These are phyloP conservation scores for Xiphophorus hellerii DNA, from an alignment of 2,113 vertebrate genomes.

Conservation along the genomic window DNA sequence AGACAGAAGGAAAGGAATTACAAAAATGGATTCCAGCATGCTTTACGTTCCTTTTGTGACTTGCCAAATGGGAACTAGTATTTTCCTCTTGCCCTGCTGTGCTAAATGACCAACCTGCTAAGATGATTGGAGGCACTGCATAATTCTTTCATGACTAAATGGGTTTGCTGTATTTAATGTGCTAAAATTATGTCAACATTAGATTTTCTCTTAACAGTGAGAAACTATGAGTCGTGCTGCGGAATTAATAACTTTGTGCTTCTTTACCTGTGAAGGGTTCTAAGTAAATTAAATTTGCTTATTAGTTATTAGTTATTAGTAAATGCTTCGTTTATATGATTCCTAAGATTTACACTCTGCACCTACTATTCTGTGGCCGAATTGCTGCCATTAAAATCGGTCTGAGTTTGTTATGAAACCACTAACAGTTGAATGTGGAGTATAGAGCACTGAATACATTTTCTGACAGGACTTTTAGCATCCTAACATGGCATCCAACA, in stretches of 20 bases:
- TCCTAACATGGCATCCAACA: too few relatives aligned
- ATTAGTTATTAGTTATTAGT: too few relatives aligned
- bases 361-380: background rate
- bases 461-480: background rate
- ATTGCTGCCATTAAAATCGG: background rate
- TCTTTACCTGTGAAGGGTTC: background rate
- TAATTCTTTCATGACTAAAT: constrained; percentile 59
- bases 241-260: background rate
- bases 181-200: constrained; percentile 58
- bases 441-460: background rate
- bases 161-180: constrained; percentile 45
- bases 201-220: constrained; percentile 32
- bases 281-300: background rate
- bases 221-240: constrained; percentile 5
- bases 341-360: too few relatives aligned
- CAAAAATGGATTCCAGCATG: constrained; percentile 1
- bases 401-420: background rate
- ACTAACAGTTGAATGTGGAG: background rate
- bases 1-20: background rate
- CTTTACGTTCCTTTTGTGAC: constrained; percentile 31
- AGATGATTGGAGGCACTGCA: constrained; percentile 54
- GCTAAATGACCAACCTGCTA: constrained; percentile 68
- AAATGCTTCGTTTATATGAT: background rate
- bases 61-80: constrained; percentile 33
- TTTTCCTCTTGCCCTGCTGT: constrained; percentile 53